A percentile compares a stretch with the other conserved stretches of the same genome.
These are phyloP conservation scores for Dicaeum eximium DNA, from an alignment of 2,113 vertebrate genomes.

Conservation along the genomic window DNA sequence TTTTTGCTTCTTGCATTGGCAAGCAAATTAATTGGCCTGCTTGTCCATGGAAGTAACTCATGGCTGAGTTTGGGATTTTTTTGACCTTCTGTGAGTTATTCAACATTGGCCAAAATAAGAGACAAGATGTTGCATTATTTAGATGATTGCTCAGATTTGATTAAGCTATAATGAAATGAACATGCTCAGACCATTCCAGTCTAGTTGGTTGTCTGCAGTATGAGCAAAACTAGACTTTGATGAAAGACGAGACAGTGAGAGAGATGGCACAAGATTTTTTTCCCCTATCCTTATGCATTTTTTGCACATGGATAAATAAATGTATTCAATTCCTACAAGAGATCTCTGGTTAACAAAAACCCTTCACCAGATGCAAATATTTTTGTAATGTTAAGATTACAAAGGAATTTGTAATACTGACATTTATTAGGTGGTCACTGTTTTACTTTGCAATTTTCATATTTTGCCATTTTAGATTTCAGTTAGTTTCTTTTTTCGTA, in stretches of 20 bases:
- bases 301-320: background rate
- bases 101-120: background rate
- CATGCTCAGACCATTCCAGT: background rate
- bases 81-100: background rate
- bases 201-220: background rate
- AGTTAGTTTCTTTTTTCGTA: background rate
- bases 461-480: background rate
- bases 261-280: background rate
- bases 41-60: background rate
- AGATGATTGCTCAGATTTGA: background rate
- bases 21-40: background rate
- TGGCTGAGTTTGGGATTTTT: background rate
- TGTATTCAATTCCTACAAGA: background rate
- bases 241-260: accelerated
- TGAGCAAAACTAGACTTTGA: background rate
- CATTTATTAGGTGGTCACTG: background rate
- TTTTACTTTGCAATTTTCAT: background rate
- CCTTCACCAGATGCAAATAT: background rate
- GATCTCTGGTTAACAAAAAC: background rate
- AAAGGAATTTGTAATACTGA: background rate
- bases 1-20: background rate
- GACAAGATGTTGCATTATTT: background rate
- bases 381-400: background rate
- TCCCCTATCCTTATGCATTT: background rate
- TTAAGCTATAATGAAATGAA: background rate